Conservation (phyloP, 2,797 vertebrate species). For the Sebastes minor region DNA sequence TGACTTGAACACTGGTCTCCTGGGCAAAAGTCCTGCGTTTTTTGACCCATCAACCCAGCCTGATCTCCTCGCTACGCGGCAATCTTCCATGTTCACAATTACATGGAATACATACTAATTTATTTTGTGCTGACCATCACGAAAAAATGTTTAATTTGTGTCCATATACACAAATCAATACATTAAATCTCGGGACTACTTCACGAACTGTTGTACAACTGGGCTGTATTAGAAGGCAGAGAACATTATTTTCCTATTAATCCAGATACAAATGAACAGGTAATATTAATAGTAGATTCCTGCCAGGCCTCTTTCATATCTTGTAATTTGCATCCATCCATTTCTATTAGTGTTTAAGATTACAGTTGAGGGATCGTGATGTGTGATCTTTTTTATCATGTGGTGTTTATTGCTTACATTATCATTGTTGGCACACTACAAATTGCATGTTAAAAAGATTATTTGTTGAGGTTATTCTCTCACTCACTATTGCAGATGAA, state of each 20-base stretch:
- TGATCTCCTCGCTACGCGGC: no score
- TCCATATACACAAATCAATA: no score
- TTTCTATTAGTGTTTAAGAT: not conserved
- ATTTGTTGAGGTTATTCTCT: not conserved
- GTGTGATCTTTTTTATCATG: not conserved
- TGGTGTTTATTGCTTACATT: not conserved
- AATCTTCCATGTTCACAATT: no score
- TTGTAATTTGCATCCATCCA: conserved; percentile 1
- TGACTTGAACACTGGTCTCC: no score
- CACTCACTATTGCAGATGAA: not conserved
- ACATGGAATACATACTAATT: no score
- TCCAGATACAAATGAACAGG: not conserved
- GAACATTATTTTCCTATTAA: not conserved
- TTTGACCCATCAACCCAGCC: no score
- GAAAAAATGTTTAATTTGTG: no score
- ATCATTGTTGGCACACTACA: not conserved
- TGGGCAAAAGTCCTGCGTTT: accelerated
- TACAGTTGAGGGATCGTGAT: not conserved
- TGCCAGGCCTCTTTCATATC: not conserved
- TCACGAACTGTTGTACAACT: no score
- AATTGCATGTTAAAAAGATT: not conserved
- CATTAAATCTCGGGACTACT: no score
- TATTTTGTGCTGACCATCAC: no score
- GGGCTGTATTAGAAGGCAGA: no score
- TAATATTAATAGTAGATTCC: not conserved